phyloP scores from a whole-genome alignment of 1,140 invertebrate genomes.

The Probaryconus sp. region DNA sequence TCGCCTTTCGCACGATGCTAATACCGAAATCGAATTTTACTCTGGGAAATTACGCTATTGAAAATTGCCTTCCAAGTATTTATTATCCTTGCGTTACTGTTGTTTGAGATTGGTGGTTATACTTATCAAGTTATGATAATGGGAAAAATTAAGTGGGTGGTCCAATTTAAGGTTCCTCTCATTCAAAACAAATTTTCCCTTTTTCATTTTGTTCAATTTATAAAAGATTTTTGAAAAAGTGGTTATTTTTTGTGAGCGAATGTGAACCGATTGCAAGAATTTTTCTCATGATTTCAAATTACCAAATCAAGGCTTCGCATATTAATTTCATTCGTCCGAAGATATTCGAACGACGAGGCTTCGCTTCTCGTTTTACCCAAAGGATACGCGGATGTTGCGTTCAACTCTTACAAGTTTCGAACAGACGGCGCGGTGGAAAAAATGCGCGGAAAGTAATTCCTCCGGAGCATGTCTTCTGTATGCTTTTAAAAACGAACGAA shows the following conservation, averaged over 20 bases:
- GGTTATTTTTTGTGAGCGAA: no score
- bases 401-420: conserved; percentile 1
- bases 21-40: conserved; percentile 35
- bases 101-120: not conserved
- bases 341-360: conserved; percentile 45
- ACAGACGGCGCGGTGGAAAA: no score
- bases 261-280: not conserved
- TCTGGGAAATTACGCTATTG: conserved; percentile 33
- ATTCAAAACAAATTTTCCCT: no score
- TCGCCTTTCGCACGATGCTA: conserved; percentile 11
- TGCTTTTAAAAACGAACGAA: not conserved
- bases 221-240: no score
- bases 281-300: not conserved
- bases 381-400: not conserved
- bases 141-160: no score
- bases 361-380: conserved; percentile 61
- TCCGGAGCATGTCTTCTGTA: no score
- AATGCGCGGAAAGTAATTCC: no score
- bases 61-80: conserved; percentile 23
- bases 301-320: conserved; percentile 50
- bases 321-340: conserved; percentile 55
- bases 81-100: conserved; percentile 23
- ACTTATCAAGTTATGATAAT: no score
- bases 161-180: no score
- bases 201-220: no score